phyloP scores from a whole-genome alignment of 2,113 vertebrate species.

The Campylomormyrus numenius region DNA sequence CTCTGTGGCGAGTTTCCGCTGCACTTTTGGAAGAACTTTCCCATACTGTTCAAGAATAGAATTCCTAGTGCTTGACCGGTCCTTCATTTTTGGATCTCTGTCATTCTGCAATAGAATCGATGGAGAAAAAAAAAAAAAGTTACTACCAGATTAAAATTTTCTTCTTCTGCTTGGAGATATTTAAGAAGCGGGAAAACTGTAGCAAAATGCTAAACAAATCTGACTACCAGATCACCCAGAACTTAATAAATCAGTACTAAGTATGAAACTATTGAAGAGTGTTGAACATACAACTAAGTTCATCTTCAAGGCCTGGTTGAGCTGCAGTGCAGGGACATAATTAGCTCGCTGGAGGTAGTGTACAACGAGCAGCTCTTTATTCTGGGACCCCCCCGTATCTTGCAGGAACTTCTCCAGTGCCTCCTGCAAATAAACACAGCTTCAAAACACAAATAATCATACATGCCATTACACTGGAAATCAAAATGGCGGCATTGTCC shows the following conservation, averaged over 20 bases:
- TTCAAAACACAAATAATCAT: background rate
- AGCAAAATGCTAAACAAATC: background rate
- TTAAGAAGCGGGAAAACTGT: background rate
- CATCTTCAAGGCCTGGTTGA: conserved; percentile 77
- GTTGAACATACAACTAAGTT: conserved; percentile 62
- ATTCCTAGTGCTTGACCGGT: conserved; percentile 77
- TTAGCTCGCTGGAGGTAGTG: conserved; percentile 84
- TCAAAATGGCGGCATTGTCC: background rate
- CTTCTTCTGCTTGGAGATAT: background rate
- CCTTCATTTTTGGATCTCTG: conserved; percentile 73
- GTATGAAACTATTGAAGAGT: background rate
- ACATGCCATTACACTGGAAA: background rate
- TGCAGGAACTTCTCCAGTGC: conserved; percentile 80
- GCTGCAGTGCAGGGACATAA: conserved; percentile 79
- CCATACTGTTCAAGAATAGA: conserved; percentile 78
- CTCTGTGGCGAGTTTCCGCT: conserved; percentile 79
- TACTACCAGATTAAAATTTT: background rate
- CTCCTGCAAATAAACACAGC: conserved; percentile 56
- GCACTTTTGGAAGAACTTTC: conserved; percentile 81
- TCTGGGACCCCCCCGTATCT: conserved; percentile 67
- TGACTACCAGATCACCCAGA: background rate
- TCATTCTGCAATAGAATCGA: conserved; percentile 62
- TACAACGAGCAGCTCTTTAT: conserved; percentile 79
- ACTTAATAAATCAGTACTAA: background rate
- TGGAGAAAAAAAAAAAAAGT: background rate